Percentiles rank a stretch among this genome's conserved stretches.
phyloP scores from a whole-genome alignment of 2,888 invertebrate genomes.

The Melinaea marsaeus region DNA sequence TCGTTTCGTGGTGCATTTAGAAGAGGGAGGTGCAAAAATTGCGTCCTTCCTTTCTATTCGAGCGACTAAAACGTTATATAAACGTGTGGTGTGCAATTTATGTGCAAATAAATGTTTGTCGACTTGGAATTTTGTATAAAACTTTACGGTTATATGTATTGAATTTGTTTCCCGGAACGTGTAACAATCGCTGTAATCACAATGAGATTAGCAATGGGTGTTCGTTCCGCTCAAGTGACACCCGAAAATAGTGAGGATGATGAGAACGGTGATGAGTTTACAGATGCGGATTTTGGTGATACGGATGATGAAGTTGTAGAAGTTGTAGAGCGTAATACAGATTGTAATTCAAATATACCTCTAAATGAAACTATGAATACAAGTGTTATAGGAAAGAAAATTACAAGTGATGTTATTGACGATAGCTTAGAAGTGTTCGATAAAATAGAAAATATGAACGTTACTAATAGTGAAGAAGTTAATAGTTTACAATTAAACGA shows the following conservation, averaged over 20 bases:
- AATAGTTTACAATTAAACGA: constrained; percentile 18
- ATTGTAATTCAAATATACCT: constrained; percentile 43
- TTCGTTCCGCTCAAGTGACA: constrained; percentile 53
- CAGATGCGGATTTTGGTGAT: constrained; percentile 69
- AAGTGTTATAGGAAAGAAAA: constrained; percentile 38
- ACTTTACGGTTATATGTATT: background rate
- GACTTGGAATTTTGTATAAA: background rate
- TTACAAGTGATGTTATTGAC: constrained; percentile 27
- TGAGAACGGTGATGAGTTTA: constrained; percentile 68
- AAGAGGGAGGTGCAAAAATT: constrained; percentile 46
- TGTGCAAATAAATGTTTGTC: background rate
- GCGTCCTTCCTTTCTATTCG: constrained; percentile 57
- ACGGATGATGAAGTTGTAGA: constrained; percentile 59
- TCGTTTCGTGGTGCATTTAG: constrained; percentile 46
- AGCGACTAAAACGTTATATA: constrained; percentile 31
- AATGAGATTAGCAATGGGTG: constrained; percentile 56
- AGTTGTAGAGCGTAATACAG: constrained; percentile 44
- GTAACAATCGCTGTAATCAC: constrained; percentile 37
- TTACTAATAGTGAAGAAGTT: constrained; percentile 24
- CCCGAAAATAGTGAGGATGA: constrained; percentile 67
- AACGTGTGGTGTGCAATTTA: constrained; percentile 27
- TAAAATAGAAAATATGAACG: constrained; percentile 41
- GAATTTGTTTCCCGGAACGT: background rate
- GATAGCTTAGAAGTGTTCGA: constrained; percentile 35
- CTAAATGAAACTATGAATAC: constrained; percentile 62